phyloP scores from a whole-genome alignment of 2,113 vertebrate species.

The Miniopterus natalensis region DNA sequence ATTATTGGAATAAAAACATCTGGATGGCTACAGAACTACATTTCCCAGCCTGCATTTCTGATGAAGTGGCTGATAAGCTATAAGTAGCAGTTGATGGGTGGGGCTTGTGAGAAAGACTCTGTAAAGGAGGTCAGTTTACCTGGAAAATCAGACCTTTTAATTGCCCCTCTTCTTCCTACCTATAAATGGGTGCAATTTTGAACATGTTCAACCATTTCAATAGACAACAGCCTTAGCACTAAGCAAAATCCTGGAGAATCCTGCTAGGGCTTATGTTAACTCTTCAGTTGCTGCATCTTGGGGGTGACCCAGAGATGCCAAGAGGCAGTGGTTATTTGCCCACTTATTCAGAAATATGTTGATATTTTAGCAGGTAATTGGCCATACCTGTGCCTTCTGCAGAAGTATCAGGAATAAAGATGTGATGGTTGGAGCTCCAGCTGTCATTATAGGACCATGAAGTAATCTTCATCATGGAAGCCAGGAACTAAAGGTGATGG shows the following conservation, averaged over 20 bases:
- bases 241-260: neutral
- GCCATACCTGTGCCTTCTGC: neutral
- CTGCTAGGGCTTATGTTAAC: neutral
- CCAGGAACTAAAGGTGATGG: neutral
- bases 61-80: neutral
- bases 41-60: slow-evolving; percentile 14
- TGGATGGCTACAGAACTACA: neutral
- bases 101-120: neutral
- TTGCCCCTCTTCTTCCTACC: neutral
- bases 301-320: neutral
- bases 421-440: neutral
- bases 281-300: neutral
- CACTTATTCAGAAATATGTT: neutral
- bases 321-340: neutral
- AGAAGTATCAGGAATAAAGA: slow-evolving; percentile 4
- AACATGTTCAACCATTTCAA: neutral
- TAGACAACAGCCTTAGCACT: neutral
- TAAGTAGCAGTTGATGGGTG: neutral
- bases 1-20: neutral
- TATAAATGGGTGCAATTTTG: neutral
- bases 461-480: neutral
- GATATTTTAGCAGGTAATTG: neutral
- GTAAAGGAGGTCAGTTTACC: neutral
- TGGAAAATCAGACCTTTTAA: neutral
- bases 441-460: neutral